phyloP scores from a whole-genome alignment of 2,888 invertebrate genomes.

The Coleophora deauratella region DNA sequence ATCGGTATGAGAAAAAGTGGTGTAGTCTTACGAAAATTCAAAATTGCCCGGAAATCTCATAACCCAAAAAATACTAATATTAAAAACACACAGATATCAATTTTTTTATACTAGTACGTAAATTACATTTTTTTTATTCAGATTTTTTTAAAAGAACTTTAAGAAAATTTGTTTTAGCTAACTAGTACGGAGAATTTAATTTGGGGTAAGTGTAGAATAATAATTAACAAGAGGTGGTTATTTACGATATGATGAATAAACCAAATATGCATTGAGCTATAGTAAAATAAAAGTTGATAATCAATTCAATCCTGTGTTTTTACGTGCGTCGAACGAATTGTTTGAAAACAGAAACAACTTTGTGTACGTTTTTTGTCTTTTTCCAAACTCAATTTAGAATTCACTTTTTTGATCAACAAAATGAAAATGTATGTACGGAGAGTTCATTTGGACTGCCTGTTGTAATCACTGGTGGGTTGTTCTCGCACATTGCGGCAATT shows the following conservation, averaged over 20 bases:
- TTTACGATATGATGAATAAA: neutral
- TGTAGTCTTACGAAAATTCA: too few relatives aligned
- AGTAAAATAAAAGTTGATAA: constrained; percentile 37
- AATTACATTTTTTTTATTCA: too few relatives aligned
- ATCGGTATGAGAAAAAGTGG: too few relatives aligned
- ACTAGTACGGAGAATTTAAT: too few relatives aligned
- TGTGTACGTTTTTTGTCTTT: constrained; percentile 20
- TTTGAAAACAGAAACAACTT: constrained; percentile 42
- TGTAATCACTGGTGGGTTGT: constrained; percentile 7
- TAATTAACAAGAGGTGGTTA: too few relatives aligned
- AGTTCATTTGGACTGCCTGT: constrained; percentile 29
- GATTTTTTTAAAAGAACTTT: too few relatives aligned
- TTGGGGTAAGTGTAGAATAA: too few relatives aligned
- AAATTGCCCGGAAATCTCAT: too few relatives aligned
- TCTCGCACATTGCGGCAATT: neutral
- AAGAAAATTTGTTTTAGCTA: too few relatives aligned
- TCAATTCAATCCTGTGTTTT: constrained; percentile 43
- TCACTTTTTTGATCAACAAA: constrained; percentile 33
- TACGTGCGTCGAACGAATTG: constrained; percentile 32
- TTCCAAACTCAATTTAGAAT: constrained; percentile 16
- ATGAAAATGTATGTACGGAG: constrained; percentile 21
- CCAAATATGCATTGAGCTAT: neutral
- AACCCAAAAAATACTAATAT: too few relatives aligned
- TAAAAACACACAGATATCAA: too few relatives aligned
- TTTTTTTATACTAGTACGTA: too few relatives aligned